Conservation (phyloP, 2,113 vertebrate species). For the Platichthys flesus region DNA sequence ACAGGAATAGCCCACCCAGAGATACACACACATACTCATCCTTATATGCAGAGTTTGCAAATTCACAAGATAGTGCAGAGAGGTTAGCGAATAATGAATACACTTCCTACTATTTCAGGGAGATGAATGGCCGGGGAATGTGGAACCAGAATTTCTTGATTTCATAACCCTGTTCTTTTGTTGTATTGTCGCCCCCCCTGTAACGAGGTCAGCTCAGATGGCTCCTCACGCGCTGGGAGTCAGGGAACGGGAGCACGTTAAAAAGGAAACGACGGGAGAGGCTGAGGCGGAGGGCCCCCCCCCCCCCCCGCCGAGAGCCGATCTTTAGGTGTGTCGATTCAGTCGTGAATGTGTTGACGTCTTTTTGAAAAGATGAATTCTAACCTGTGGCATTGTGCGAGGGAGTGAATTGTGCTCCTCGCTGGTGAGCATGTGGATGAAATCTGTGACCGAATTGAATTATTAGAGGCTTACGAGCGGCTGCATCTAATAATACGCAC, state of each 20-base stretch:
- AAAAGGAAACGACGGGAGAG: neutral
- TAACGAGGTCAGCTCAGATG: slow-evolving; percentile 70
- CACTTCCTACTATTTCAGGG: slow-evolving; percentile 47
- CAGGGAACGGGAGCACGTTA: slow-evolving; percentile 43
- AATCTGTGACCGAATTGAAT: slow-evolving; percentile 56
- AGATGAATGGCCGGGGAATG: slow-evolving; percentile 67
- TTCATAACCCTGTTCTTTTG: slow-evolving; percentile 75
- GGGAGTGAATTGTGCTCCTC: slow-evolving; percentile 1
- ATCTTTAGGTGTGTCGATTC: slow-evolving; percentile 21
- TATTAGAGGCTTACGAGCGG: slow-evolving; percentile 35
- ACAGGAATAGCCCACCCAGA: slow-evolving; percentile 9
- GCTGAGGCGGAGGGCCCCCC: slow-evolving; percentile 7
- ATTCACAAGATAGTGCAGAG: slow-evolving; percentile 38
- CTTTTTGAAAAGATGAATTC: slow-evolving; percentile 30
- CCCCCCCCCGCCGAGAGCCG: slow-evolving; percentile 23
- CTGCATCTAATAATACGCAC: slow-evolving; percentile 1
- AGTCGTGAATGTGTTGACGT: slow-evolving; percentile 28
- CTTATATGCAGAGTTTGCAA: slow-evolving; percentile 49
- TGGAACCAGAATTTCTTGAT: slow-evolving; percentile 69
- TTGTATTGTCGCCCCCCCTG: slow-evolving; percentile 57
- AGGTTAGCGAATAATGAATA: slow-evolving; percentile 64
- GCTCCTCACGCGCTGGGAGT: slow-evolving; percentile 38
- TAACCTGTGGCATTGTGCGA: neutral
- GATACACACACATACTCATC: neutral
- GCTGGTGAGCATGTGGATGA: slow-evolving; percentile 15